Percentiles rank a stretch among this genome's conserved stretches.
phyloP scores from a whole-genome alignment of 2,888 invertebrate genomes.

The Synergus laeviventris region DNA sequence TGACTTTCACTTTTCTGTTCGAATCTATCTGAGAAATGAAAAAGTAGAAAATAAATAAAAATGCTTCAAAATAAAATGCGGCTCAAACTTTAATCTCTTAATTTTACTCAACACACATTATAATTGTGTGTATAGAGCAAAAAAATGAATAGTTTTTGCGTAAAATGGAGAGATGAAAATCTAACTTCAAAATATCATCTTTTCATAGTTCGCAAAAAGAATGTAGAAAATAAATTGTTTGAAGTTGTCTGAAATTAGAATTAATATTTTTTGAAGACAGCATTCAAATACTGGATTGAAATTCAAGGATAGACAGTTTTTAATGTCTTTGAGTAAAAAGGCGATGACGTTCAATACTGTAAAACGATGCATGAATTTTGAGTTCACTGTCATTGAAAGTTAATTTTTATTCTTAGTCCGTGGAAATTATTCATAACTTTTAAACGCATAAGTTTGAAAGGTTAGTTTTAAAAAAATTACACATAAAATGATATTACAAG shows the following conservation, averaged over 20 bases:
- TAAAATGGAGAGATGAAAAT: too few species aligned
- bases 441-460: neutral
- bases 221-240: neutral
- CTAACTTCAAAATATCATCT: too few species aligned
- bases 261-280: neutral
- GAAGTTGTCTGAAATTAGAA: neutral
- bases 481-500: neutral
- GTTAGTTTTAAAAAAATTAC: neutral
- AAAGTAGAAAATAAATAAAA: neutral
- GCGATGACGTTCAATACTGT: neutral
- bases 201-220: too few species aligned
- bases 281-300: too few species aligned
- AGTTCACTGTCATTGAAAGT: neutral
- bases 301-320: too few species aligned
- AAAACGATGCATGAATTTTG: neutral
- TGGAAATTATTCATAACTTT: neutral
- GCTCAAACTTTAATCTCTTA: too few species aligned
- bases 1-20: neutral
- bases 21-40: neutral
- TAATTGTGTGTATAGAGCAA: too few species aligned
- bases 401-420: neutral
- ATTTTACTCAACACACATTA: too few species aligned
- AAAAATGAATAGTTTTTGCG: too few species aligned
- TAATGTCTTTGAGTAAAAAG: neutral
- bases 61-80: neutral